phyloP scores from a whole-genome alignment of 35 echinoderm and acorn worm genomes.

The Ptychodera flava region DNA sequence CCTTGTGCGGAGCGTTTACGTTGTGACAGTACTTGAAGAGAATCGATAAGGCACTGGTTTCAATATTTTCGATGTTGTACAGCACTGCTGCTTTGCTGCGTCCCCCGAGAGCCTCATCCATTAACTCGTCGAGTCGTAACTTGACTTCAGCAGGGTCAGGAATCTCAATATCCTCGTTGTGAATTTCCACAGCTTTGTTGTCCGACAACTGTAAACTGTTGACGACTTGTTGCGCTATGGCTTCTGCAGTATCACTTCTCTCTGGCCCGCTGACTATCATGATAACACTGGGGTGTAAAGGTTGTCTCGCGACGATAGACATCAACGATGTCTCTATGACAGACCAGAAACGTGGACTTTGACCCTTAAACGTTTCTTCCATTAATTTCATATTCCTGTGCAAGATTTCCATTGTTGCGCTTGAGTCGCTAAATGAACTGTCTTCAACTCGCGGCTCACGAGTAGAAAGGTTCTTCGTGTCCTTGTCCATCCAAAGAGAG shows the following conservation, averaged over 20 bases:
- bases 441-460: no score
- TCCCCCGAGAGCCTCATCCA: neutral
- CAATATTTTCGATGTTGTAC: neutral
- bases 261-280: neutral
- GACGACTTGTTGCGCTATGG: neutral
- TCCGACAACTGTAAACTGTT: neutral
- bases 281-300: neutral
- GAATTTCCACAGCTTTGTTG: neutral
- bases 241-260: neutral
- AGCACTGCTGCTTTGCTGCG: neutral
- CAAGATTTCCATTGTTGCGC: neutral
- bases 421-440: neutral
- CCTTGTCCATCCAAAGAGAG: no score
- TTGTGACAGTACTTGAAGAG: neutral
- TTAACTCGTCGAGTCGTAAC: neutral
- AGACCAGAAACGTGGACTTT: neutral
- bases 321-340: neutral
- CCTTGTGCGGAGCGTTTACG: neutral
- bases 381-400: neutral
- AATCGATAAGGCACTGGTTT: neutral
- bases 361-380: neutral
- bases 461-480: no score
- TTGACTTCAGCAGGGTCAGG: neutral
- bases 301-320: neutral
- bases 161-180: neutral